Evolutionary conservation across 1,140 invertebrate genomes (phyloP).

Genomic region (Drosophila mayri): DNA sequence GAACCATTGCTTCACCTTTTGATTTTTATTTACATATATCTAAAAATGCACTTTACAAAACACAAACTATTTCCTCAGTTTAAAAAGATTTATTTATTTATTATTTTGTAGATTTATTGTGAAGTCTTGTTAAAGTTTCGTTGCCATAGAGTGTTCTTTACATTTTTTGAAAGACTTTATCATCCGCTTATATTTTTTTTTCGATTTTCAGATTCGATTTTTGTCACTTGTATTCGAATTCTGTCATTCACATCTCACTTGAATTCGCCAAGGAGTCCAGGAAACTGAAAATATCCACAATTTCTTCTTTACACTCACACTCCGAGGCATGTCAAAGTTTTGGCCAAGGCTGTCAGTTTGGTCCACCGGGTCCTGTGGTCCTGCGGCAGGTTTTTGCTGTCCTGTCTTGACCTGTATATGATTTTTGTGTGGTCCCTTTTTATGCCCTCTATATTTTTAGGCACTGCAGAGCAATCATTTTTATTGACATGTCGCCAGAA

Average conservation of each 20-base stretch:
- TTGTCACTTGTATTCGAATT: neutral
- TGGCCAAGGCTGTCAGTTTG: conserved; percentile 20
- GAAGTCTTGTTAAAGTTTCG: too few species aligned
- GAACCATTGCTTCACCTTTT: neutral
- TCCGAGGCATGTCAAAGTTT: neutral
- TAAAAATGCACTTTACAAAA: neutral
- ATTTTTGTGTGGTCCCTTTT: neutral
- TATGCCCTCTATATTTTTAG: conserved; percentile 14
- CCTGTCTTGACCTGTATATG: conserved; percentile 25
- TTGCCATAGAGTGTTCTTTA: too few species aligned
- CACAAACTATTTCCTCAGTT: too few species aligned
- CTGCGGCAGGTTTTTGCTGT: conserved; percentile 1
- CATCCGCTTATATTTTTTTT: neutral
- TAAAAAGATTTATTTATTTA: too few species aligned
- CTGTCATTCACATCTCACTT: conserved; percentile 1
- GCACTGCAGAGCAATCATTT: conserved; percentile 26
- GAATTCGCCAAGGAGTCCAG: neutral
- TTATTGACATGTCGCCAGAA: conserved; percentile 21
- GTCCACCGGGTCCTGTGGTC: neutral
- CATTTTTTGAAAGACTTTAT: neutral
- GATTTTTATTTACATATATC: neutral
- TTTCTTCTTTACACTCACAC: neutral
- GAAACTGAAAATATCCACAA: neutral
- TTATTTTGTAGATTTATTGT: too few species aligned
- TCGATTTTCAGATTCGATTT: neutral